phyloP scores from a whole-genome alignment of 1,140 invertebrate genomes.

The Pseudobourletiella spinata region DNA sequence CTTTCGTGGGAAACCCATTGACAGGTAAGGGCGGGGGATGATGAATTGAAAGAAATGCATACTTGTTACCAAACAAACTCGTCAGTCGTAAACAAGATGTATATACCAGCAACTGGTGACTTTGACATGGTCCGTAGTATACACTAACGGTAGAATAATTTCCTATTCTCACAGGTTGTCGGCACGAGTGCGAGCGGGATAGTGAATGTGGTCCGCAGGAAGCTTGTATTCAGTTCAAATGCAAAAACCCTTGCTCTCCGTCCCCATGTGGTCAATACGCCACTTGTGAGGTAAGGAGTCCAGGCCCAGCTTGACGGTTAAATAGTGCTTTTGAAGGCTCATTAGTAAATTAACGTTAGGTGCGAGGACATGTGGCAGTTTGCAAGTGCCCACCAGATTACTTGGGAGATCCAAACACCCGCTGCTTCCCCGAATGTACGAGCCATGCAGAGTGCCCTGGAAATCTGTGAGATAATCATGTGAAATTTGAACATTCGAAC shows the following conservation, averaged over 20 bases:
- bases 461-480: constrained; percentile 27
- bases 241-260: constrained; percentile 38
- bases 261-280: constrained; percentile 37
- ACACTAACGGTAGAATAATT: constrained; percentile 40
- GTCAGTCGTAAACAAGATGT: too few species aligned
- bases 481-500: background rate
- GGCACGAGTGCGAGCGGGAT: constrained; percentile 30
- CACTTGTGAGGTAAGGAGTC: constrained; percentile 37
- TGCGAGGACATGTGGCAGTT: constrained; percentile 26
- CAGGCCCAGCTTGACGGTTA: too few species aligned
- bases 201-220: constrained; percentile 35
- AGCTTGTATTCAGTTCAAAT: constrained; percentile 39
- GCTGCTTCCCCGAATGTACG: constrained; percentile 40
- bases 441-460: constrained; percentile 40
- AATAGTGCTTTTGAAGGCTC: too few species aligned
- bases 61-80: too few species aligned
- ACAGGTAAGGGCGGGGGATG: constrained; percentile 23
- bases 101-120: too few species aligned
- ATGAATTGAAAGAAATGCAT: too few species aligned
- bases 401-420: constrained; percentile 39
- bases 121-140: background rate
- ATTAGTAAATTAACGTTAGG: too few species aligned
- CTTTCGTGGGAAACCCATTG: constrained; percentile 62
- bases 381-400: constrained; percentile 36
- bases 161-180: constrained; percentile 17